Evolutionary conservation across 2,113 vertebrate species (phyloP).

Genomic region (Burhinus oedicnemus): DNA sequence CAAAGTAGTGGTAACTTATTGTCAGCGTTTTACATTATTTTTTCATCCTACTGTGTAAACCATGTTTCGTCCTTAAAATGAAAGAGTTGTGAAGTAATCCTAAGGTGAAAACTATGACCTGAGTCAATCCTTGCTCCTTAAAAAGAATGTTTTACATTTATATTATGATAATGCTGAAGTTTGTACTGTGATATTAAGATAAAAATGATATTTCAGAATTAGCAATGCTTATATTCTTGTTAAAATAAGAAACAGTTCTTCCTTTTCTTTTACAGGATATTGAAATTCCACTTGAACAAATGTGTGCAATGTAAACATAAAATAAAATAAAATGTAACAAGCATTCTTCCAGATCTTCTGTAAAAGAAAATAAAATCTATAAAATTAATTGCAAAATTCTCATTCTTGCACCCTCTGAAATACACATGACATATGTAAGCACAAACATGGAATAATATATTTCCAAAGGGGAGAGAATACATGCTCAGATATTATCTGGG

Average conservation of each 20-base stretch:
- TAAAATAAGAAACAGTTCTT: background rate
- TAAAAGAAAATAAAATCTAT: background rate
- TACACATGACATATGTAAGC: background rate
- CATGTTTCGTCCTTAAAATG: background rate
- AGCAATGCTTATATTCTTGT: background rate
- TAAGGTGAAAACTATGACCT: background rate
- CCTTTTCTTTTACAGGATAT: slow-evolving; percentile 17
- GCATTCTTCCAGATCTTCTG: background rate
- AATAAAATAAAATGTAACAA: background rate
- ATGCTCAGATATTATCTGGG: slow-evolving; percentile 14
- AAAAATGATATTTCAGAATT: background rate
- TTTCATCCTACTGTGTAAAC: background rate
- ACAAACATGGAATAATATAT: background rate
- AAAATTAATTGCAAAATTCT: background rate
- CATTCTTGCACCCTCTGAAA: background rate
- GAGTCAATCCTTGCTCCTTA: background rate
- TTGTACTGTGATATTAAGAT: background rate
- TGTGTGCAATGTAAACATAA: background rate
- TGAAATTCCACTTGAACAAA: background rate
- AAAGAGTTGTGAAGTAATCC: background rate
- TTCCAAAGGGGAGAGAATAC: slow-evolving; percentile 38
- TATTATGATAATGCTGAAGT: background rate
- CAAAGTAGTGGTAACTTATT: background rate
- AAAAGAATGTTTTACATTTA: background rate
- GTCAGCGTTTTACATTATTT: background rate